These are phyloP conservation scores for Zophobas atratus DNA, from an alignment of 1,140 invertebrate species.

Conservation along the genomic window DNA sequence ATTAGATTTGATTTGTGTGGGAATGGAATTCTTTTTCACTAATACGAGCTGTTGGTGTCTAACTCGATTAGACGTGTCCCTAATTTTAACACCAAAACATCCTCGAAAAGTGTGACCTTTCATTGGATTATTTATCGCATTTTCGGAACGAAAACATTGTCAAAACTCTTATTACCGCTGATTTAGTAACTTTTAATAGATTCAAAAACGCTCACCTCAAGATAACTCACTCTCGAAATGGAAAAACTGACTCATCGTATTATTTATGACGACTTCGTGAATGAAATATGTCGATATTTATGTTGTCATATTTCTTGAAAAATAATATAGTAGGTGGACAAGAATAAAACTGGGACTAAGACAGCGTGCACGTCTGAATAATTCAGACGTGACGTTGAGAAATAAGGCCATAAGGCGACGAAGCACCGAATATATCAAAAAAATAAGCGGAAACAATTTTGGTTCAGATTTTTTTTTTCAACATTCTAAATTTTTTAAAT, in stretches of 20 bases:
- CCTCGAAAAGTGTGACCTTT: background rate
- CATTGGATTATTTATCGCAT: background rate
- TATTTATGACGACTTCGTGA: background rate
- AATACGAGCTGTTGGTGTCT: too few species aligned
- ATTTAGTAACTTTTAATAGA: conserved; percentile 19
- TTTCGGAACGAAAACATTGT: too few species aligned
- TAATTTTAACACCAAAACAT: too few species aligned
- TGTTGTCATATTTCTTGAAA: conserved; percentile 3
- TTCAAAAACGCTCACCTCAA: conserved; percentile 4
- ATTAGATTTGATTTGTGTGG: background rate
- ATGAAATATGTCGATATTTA: conserved; percentile 33
- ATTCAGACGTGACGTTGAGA: too few species aligned
- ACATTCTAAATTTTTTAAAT: too few species aligned
- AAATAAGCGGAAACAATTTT: too few species aligned
- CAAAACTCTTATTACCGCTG: conserved; percentile 3
- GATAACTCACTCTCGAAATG: conserved; percentile 12
- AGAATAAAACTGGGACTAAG: background rate
- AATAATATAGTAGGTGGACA: conserved; percentile 1
- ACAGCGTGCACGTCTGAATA: too few species aligned
- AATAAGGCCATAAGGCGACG: too few species aligned
- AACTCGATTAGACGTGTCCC: too few species aligned
- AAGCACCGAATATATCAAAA: too few species aligned
- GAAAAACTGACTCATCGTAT: conserved; percentile 17
- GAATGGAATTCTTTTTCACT: background rate
- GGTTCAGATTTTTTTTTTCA: too few species aligned